These are phyloP conservation scores for Ictalurus punctatus DNA, from an alignment of 2,113 vertebrate species.

Conservation along the genomic window DNA sequence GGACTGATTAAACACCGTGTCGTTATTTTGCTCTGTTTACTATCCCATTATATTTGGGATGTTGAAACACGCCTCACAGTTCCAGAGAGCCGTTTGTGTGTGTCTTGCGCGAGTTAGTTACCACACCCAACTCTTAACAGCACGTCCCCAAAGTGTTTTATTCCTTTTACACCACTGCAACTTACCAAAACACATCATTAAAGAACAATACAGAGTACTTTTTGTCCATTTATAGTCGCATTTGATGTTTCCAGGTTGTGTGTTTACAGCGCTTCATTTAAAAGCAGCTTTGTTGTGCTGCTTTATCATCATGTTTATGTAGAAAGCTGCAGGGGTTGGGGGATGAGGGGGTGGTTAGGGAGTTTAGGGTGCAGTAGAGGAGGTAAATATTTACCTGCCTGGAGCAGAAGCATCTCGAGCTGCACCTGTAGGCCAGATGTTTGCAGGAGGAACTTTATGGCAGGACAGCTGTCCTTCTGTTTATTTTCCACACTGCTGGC, in stretches of 20 bases:
- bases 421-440: conserved; percentile 54
- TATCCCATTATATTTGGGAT: not conserved
- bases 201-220: not conserved
- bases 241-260: not conserved
- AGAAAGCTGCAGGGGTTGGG: not conserved
- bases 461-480: conserved; percentile 17
- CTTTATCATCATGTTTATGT: not conserved
- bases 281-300: not conserved
- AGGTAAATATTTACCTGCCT: conserved; percentile 53
- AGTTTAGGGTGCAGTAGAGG: not conserved
- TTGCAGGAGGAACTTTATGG: conserved; percentile 31
- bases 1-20: not conserved
- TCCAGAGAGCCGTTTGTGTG: not conserved
- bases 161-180: not conserved
- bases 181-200: not conserved
- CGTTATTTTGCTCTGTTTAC: not conserved
- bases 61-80: not conserved
- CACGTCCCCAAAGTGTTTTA: too few species aligned
- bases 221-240: not conserved
- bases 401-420: not conserved
- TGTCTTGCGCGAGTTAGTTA: not conserved
- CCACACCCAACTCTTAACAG: too few species aligned
- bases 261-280: not conserved
- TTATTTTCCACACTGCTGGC: conserved; percentile 1
- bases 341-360: not conserved